phyloP scores from a whole-genome alignment of 2,888 invertebrate genomes.

The Drosophila quinaria region DNA sequence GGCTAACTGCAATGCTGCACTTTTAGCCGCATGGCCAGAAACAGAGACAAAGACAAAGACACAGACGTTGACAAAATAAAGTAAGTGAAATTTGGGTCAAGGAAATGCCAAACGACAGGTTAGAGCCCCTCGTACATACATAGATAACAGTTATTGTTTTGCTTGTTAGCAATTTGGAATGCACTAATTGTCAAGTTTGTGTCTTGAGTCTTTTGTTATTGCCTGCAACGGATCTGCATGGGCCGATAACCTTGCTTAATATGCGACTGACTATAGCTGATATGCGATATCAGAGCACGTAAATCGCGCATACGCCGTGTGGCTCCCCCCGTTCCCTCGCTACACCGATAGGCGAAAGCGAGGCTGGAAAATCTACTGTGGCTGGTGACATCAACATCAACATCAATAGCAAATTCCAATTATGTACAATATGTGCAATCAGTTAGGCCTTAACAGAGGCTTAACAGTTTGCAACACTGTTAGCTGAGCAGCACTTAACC shows the following conservation, averaged over 20 bases:
- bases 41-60: conserved; percentile 10
- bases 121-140: conserved; percentile 35
- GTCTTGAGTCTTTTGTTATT: conserved; percentile 52
- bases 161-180: conserved; percentile 60
- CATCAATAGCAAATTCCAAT: conserved; percentile 42
- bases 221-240: conserved; percentile 42
- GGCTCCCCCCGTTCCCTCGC: neutral
- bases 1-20: conserved; percentile 52
- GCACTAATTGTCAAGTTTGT: conserved; percentile 59
- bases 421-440: conserved; percentile 18
- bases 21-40: conserved; percentile 2
- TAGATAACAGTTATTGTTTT: conserved; percentile 60
- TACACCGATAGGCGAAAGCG: conserved; percentile 47
- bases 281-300: conserved; percentile 39
- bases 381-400: conserved; percentile 39
- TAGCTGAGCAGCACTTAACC: conserved; percentile 64
- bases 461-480: conserved; percentile 49
- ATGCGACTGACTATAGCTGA: conserved; percentile 27
- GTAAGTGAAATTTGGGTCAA: conserved; percentile 80
- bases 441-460: conserved; percentile 28
- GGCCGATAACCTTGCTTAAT: conserved; percentile 53
- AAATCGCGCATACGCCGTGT: conserved; percentile 47
- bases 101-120: conserved; percentile 81
- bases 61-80: conserved; percentile 55
- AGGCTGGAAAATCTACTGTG: conserved; percentile 19